These are phyloP conservation scores for Prietella phreatophila DNA, from an alignment of 2,113 vertebrate species.

Conservation along the genomic window DNA sequence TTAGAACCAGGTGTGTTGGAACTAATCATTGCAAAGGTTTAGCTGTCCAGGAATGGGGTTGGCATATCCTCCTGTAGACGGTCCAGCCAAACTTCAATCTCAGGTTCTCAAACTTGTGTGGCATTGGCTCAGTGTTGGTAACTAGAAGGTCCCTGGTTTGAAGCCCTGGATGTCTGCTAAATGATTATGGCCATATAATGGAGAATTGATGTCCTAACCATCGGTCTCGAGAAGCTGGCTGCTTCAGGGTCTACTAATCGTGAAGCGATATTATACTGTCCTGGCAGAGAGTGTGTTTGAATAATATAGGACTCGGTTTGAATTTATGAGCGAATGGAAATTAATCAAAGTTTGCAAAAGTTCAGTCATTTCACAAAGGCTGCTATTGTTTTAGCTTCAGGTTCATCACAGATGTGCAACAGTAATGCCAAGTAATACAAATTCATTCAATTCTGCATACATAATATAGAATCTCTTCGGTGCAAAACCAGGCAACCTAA, in stretches of 20 bases:
- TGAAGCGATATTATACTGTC: conserved; percentile 1
- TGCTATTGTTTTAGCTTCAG: not conserved
- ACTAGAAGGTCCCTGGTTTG: not conserved
- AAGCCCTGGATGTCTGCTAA: not conserved
- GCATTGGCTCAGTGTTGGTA: not conserved
- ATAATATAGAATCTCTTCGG: not conserved
- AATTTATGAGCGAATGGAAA: not conserved
- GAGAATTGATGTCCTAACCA: not conserved
- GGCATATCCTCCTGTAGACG: not conserved
- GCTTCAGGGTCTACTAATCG: not conserved
- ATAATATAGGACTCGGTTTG: not conserved
- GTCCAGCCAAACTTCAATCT: not conserved
- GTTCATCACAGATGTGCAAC: not conserved
- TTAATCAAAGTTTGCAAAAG: conserved; percentile 2
- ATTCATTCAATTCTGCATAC: not conserved
- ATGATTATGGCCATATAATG: not conserved
- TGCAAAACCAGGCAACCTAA: not conserved
- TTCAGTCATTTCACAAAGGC: not conserved
- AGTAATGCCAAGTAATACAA: not conserved
- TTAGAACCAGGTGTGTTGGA: conserved; percentile 22
- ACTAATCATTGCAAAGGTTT: not conserved
- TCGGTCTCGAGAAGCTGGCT: not conserved
- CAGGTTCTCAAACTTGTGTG: conserved; percentile 13
- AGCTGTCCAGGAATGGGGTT: not conserved
- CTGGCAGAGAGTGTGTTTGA: not conserved